Percentiles rank a stretch among this genome's conserved stretches.
Evolutionary conservation across 2,888 invertebrate genomes (phyloP).

Genomic region (Seira sanloemensis): DNA sequence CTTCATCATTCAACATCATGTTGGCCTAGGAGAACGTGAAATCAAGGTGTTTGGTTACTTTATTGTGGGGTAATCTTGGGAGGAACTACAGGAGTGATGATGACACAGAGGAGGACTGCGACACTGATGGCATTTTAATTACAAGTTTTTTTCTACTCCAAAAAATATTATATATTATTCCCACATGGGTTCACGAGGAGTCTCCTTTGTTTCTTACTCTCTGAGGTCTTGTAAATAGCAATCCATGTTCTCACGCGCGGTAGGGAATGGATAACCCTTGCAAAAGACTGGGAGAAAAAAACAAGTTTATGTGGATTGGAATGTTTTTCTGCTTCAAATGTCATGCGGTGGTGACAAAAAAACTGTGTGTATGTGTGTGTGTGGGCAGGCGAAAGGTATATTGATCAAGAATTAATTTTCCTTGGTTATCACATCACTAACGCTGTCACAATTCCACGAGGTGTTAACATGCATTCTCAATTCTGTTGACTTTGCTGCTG

Average conservation of each 20-base stretch:
- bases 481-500: neutral
- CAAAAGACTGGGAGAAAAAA: neutral
- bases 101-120: neutral
- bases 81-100: neutral
- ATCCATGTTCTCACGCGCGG: neutral
- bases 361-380: neutral
- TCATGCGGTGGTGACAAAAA: neutral
- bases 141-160: constrained; percentile 22
- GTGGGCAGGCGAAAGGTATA: neutral
- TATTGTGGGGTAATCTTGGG: neutral
- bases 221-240: neutral
- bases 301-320: neutral
- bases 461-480: neutral
- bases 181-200: neutral
- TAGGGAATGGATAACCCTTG: neutral
- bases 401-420: neutral
- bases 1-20: neutral
- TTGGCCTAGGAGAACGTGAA: neutral
- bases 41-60: neutral
- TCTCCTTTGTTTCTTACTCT: neutral
- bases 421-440: too few species aligned
- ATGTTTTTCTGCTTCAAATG: neutral
- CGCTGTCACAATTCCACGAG: neutral
- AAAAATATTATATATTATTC: constrained; percentile 18
- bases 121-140: constrained; percentile 52